Conservation (phyloP, 2,797 vertebrate species). For the Lepus townsendii region DNA sequence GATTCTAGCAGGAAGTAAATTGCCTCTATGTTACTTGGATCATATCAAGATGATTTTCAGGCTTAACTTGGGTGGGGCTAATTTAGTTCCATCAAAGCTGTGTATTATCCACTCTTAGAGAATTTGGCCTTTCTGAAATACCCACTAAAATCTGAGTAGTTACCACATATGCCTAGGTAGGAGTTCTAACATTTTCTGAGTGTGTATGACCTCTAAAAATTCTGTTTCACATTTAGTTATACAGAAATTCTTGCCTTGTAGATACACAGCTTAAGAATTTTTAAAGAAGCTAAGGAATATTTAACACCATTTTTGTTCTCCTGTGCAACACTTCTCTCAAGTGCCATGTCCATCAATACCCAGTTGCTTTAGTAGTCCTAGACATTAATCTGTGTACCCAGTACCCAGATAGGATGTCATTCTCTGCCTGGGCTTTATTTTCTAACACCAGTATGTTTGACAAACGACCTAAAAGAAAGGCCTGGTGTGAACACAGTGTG, state of each 20-base stretch:
- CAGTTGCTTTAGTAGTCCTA: background rate
- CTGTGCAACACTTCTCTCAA: background rate
- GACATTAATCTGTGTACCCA: background rate
- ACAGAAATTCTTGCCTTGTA: background rate
- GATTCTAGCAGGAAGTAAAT: background rate
- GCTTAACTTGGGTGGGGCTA: background rate
- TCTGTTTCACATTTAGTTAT: background rate
- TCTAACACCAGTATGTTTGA: background rate
- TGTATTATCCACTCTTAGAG: background rate
- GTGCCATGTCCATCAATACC: background rate
- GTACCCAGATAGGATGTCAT: background rate
- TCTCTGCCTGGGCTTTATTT: background rate
- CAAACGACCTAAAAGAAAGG: background rate
- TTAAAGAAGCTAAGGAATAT: background rate
- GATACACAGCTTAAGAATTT: background rate
- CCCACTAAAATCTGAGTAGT: background rate
- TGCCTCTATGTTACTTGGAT: background rate
- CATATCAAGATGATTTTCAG: background rate
- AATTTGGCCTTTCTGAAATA: background rate
- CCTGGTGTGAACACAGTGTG: background rate
- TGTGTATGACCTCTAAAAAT: background rate
- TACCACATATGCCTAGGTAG: background rate
- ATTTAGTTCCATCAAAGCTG: background rate
- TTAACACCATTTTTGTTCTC: background rate
- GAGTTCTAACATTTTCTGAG: background rate